phyloP scores from a whole-genome alignment of 2,797 vertebrate species.

The Sternotherus odoratus region DNA sequence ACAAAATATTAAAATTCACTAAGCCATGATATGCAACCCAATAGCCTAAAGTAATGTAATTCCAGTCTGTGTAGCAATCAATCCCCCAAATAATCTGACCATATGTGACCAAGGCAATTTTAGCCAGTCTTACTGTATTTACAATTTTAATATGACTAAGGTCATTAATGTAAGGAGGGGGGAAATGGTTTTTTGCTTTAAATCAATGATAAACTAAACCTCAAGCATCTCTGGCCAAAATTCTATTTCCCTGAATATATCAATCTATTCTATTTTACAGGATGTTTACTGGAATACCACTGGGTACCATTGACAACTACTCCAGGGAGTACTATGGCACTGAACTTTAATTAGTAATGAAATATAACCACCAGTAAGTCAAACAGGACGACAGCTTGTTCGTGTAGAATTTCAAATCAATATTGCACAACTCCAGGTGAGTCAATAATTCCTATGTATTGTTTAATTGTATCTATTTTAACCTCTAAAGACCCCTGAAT shows the following conservation, averaged over 20 bases:
- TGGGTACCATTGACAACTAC: neutral
- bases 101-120: conserved; percentile 5
- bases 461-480: conserved; percentile 51
- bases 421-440: neutral
- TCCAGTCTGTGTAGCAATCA: conserved; percentile 51
- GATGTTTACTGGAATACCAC: neutral
- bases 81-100: conserved; percentile 55
- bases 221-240: neutral
- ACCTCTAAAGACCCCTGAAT: neutral
- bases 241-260: conserved; percentile 16
- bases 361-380: conserved; percentile 54
- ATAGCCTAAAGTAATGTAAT: conserved; percentile 13
- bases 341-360: conserved; percentile 63
- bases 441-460: conserved; percentile 28
- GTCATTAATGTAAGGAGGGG: conserved; percentile 21
- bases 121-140: conserved; percentile 47
- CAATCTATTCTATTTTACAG: conserved; percentile 18
- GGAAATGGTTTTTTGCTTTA: conserved; percentile 31
- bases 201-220: conserved; percentile 30
- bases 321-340: conserved; percentile 13
- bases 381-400: conserved; percentile 45
- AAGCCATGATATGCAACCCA: conserved; percentile 44
- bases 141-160: conserved; percentile 50
- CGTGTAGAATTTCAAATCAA: conserved; percentile 38
- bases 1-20: conserved; percentile 72